These are phyloP conservation scores for Saccopteryx bilineata DNA, from an alignment of 2,113 vertebrate species.

Conservation along the genomic window DNA sequence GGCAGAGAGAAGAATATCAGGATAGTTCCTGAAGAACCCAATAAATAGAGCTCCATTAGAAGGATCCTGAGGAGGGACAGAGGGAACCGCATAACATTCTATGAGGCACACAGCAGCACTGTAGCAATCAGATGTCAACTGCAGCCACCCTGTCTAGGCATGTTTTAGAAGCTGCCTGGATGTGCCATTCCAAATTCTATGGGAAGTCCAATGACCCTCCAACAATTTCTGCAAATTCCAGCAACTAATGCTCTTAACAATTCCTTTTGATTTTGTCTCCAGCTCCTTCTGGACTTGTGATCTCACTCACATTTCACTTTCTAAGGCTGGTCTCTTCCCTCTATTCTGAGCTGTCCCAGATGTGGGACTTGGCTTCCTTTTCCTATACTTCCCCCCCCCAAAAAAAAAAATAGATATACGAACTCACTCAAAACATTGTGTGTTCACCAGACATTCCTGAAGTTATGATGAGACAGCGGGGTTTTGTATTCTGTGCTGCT, in stretches of 20 bases:
- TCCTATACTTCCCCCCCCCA: background rate
- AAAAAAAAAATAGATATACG: background rate
- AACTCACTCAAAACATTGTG: background rate
- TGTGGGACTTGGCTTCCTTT: background rate
- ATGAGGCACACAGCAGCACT: background rate
- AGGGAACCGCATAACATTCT: background rate
- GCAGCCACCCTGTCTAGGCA: background rate
- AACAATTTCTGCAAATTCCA: constrained; percentile 50
- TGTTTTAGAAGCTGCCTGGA: constrained; percentile 19
- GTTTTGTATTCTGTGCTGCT: background rate
- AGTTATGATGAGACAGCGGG: background rate
- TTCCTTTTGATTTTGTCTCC: background rate
- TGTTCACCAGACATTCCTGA: background rate
- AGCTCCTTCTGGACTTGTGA: background rate
- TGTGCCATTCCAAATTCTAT: background rate
- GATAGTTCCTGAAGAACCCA: background rate
- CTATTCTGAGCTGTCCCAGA: background rate
- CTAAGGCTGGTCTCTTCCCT: constrained; percentile 9
- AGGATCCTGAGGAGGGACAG: background rate
- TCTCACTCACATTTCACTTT: constrained; percentile 46
- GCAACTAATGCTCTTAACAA: background rate
- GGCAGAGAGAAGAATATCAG: background rate
- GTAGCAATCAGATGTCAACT: background rate
- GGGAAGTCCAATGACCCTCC: background rate
- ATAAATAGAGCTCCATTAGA: background rate